Percentiles rank a stretch among this genome's conserved stretches.
Evolutionary conservation across 2,888 invertebrate species (phyloP).

Genomic region (Drosophila buzzatii): DNA sequence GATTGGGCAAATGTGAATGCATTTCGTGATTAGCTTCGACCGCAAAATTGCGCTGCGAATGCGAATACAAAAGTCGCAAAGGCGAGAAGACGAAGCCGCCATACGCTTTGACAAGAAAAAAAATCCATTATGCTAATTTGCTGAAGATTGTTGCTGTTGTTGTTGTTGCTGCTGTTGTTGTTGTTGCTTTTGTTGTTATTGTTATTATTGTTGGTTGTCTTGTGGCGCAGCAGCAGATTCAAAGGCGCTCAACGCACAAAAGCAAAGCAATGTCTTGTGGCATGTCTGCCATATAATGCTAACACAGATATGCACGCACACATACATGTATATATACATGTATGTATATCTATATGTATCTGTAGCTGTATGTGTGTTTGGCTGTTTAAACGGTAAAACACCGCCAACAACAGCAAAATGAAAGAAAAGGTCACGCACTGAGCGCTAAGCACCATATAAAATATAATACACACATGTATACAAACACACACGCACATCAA

Average conservation of each 20-base stretch:
- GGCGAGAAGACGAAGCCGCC: slow-evolving; percentile 21
- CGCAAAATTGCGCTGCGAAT: slow-evolving; percentile 52
- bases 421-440: slow-evolving; percentile 80
- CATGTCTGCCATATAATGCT: slow-evolving; percentile 43
- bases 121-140: slow-evolving; percentile 81
- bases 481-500: slow-evolving; percentile 13
- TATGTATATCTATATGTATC: too few species aligned
- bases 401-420: slow-evolving; percentile 59
- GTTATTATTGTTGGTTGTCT: slow-evolving; percentile 31
- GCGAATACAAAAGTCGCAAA: slow-evolving; percentile 56
- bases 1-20: slow-evolving; percentile 76
- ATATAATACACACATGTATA: slow-evolving; percentile 53
- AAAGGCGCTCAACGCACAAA: slow-evolving; percentile 58
- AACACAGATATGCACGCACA: slow-evolving; percentile 14
- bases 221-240: slow-evolving; percentile 53
- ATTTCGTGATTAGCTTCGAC: slow-evolving; percentile 74
- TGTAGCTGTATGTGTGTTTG: background rate
- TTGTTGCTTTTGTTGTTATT: slow-evolving; percentile 26
- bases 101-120: slow-evolving; percentile 69
- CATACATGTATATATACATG: background rate
- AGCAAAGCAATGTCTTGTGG: slow-evolving; percentile 57
- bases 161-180: slow-evolving; percentile 13
- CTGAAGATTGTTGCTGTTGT: slow-evolving; percentile 46
- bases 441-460: slow-evolving; percentile 78
- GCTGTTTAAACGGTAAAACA: slow-evolving; percentile 30